These are phyloP conservation scores for Tryphoninae sp. DNA, from an alignment of 2,888 invertebrate species.

Conservation along the genomic window DNA sequence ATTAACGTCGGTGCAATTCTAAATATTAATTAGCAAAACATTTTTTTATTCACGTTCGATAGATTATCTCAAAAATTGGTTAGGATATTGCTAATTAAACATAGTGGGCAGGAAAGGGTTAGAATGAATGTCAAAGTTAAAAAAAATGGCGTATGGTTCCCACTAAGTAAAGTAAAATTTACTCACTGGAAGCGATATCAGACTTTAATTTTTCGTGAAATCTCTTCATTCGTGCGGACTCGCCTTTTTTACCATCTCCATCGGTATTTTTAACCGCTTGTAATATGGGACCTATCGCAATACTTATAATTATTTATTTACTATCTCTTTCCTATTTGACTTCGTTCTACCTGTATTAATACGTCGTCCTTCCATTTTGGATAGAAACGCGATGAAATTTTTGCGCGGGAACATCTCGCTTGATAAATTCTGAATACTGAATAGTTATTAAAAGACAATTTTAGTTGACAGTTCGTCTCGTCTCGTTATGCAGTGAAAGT, in stretches of 20 bases:
- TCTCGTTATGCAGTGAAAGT: not conserved
- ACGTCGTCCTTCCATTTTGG: conserved; percentile 11
- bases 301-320: conserved; percentile 1
- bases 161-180: not conserved
- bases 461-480: not conserved
- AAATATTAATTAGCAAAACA: not conserved
- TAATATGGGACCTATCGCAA: conserved; percentile 34
- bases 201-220: conserved; percentile 74
- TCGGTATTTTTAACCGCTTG: conserved; percentile 19
- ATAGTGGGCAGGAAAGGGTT: not conserved
- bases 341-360: conserved; percentile 40
- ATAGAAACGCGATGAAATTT: conserved; percentile 20
- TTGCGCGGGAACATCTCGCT: conserved; percentile 36
- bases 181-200: conserved; percentile 49
- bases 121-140: not conserved
- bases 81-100: too few species aligned
- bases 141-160: not conserved
- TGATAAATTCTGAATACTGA: not conserved
- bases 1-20: too few species aligned
- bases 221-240: conserved; percentile 73
- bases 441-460: not conserved
- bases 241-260: conserved; percentile 41
- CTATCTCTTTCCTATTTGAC: not conserved
- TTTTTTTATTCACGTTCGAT: too few species aligned
- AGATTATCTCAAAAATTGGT: too few species aligned